phyloP scores from a whole-genome alignment of 1,140 invertebrate species.

The Nylanderia fulva region DNA sequence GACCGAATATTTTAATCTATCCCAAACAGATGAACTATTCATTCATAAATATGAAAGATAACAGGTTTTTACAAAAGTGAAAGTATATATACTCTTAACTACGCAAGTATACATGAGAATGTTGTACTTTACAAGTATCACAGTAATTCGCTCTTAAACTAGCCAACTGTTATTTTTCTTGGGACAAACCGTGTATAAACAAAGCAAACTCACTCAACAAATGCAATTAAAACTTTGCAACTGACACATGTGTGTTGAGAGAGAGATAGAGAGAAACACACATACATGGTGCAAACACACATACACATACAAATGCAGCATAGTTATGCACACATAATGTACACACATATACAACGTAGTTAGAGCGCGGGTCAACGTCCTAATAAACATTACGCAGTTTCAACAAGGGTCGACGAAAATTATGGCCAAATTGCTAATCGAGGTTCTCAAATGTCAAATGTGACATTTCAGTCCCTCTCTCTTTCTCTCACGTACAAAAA shows the following conservation, averaged over 20 bases:
- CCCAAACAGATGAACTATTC: neutral
- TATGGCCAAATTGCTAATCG: conserved; percentile 36
- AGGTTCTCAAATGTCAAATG: conserved; percentile 15
- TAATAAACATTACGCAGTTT: conserved; percentile 49
- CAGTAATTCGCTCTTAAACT: neutral
- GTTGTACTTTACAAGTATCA: neutral
- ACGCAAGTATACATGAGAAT: too few species aligned
- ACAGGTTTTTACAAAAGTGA: neutral
- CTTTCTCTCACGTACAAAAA: too few species aligned
- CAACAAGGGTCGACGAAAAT: conserved; percentile 41
- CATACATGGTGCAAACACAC: neutral
- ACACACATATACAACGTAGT: conserved; percentile 1
- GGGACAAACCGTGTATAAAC: neutral
- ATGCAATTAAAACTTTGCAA: conserved; percentile 19
- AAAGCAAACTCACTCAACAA: conserved; percentile 14
- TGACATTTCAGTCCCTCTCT: too few species aligned
- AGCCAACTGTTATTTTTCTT: neutral
- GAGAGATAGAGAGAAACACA: too few species aligned
- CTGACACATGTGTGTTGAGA: neutral
- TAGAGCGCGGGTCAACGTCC: conserved; percentile 52
- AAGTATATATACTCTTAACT: neutral
- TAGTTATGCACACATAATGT: neutral
- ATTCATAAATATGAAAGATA: neutral
- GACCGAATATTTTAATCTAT: neutral
- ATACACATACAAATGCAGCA: neutral